Percentiles rank a stretch among this genome's conserved stretches.
phyloP scores from a whole-genome alignment of 2,113 vertebrate genomes.

The Anser cygnoides region DNA sequence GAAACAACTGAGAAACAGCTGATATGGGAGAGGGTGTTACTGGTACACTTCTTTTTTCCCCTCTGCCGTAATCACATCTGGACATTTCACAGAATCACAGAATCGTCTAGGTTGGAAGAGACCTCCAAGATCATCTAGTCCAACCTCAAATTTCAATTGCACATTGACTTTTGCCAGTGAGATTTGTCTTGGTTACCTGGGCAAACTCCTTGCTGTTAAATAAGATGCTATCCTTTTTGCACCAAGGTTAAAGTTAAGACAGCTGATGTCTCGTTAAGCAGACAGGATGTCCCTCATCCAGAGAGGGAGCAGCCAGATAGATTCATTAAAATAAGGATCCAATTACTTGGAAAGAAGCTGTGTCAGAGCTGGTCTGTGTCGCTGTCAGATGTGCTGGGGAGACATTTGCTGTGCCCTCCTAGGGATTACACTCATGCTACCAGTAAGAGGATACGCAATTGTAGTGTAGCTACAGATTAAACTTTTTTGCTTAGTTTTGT shows the following conservation, averaged over 20 bases:
- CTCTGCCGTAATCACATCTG: neutral
- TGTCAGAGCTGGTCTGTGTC: neutral
- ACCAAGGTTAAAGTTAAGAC: neutral
- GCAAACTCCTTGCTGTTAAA: neutral
- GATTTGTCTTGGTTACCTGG: neutral
- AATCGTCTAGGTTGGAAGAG: no score
- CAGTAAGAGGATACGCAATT: neutral
- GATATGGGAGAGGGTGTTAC: neutral
- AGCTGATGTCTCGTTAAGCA: neutral
- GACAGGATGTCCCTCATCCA: neutral
- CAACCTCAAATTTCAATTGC: neutral
- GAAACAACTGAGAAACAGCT: neutral
- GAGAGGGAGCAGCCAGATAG: neutral
- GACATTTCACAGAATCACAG: no score
- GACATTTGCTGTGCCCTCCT: neutral
- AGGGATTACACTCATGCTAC: neutral
- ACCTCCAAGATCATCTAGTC: no score
- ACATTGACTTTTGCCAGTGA: neutral
- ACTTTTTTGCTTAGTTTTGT: neutral
- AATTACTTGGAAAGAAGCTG: neutral
- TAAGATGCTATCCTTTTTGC: neutral
- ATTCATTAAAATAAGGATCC: constrained; percentile 1
- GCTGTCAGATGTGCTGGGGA: neutral
- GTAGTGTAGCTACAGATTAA: neutral
- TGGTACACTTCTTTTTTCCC: fast-evolving